phyloP scores from a whole-genome alignment of 2,888 invertebrate species.

The Apodemia mormo region DNA sequence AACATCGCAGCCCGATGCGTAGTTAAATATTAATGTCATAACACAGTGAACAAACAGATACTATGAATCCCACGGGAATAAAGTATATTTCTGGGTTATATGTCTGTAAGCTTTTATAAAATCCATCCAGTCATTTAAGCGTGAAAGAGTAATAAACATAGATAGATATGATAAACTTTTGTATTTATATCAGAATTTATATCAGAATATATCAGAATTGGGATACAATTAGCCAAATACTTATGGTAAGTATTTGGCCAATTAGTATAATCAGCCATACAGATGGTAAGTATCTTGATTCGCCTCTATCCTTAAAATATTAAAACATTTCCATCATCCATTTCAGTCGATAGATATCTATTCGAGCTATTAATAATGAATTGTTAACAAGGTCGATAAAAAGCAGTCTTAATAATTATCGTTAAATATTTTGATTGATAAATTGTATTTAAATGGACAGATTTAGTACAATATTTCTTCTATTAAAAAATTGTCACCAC shows the following conservation, averaged over 20 bases:
- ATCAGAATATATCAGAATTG: not conserved
- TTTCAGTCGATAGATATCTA: not conserved
- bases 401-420: slow-evolving; percentile 3
- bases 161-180: not conserved
- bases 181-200: not conserved
- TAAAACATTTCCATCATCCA: not conserved
- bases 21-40: no score
- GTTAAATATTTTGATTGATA: no score
- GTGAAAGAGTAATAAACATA: not conserved
- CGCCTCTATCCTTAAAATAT: not conserved
- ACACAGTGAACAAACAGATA: no score
- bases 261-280: not conserved
- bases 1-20: no score
- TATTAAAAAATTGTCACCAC: not conserved
- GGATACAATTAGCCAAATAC: not conserved
- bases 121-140: not conserved
- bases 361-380: not conserved
- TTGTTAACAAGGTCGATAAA: no score
- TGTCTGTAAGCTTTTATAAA: no score
- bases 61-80: no score
- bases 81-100: no score
- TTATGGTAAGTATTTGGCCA: no score
- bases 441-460: not conserved
- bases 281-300: not conserved
- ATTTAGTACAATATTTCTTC: not conserved